Evolutionary conservation across 2,888 invertebrate genomes (phyloP).

Genomic region (Kuschelorhynchus macadamiae): DNA sequence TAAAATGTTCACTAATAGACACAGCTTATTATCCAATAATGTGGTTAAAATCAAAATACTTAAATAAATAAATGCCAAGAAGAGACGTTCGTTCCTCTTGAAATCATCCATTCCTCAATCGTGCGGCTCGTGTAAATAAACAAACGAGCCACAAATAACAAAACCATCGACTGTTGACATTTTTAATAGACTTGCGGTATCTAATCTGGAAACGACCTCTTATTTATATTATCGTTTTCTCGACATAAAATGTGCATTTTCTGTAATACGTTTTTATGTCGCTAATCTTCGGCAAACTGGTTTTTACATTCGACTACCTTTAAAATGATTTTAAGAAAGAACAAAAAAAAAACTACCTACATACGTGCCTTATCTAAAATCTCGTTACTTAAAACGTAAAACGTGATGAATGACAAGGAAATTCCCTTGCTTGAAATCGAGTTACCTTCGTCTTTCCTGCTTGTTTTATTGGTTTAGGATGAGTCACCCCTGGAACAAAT

Average conservation of each 20-base stretch:
- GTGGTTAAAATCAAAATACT: too few species aligned
- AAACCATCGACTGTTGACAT: slow-evolving; percentile 21
- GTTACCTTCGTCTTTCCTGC: slow-evolving; percentile 14
- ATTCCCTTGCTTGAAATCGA: slow-evolving; percentile 18
- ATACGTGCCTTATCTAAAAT: slow-evolving; percentile 13
- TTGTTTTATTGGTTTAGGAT: slow-evolving; percentile 28
- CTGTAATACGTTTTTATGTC: not conserved
- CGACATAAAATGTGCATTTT: slow-evolving; percentile 7
- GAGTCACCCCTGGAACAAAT: slow-evolving; percentile 30
- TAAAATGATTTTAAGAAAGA: too few species aligned
- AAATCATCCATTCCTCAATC: too few species aligned
- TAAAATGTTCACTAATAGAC: too few species aligned
- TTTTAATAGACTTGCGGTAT: slow-evolving; percentile 14
- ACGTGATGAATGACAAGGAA: slow-evolving; percentile 1
- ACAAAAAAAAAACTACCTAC: too few species aligned
- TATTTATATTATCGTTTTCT: slow-evolving; percentile 14
- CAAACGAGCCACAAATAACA: slow-evolving; percentile 14
- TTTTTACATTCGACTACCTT: too few species aligned
- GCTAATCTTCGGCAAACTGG: not conserved
- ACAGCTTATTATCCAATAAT: too few species aligned
- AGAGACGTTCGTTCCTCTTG: too few species aligned
- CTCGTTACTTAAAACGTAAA: slow-evolving; percentile 10
- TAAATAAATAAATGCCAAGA: too few species aligned
- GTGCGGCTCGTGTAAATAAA: slow-evolving; percentile 8
- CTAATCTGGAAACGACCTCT: slow-evolving; percentile 16